A percentile compares a stretch with the other conserved stretches of the same genome.
These are phyloP conservation scores for Aphidius gifuensis DNA, from an alignment of 1,140 invertebrate species.

Conservation along the genomic window DNA sequence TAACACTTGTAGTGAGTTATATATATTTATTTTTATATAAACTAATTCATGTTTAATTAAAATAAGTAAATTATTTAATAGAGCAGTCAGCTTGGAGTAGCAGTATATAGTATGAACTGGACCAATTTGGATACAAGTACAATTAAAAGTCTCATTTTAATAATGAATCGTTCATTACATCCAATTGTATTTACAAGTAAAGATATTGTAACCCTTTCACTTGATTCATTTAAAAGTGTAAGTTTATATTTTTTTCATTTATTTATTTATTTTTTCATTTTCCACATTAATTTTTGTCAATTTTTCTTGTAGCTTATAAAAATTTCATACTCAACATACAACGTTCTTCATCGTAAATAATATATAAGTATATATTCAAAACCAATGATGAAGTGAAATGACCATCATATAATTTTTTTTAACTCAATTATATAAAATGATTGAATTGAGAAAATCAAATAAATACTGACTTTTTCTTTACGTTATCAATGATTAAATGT, in stretches of 20 bases:
- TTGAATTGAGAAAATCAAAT: too few relatives aligned
- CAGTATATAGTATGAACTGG: constrained; percentile 21
- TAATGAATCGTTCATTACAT: constrained; percentile 17
- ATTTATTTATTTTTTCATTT: background rate
- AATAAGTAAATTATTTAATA: background rate
- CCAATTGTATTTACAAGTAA: constrained; percentile 19
- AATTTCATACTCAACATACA: constrained; percentile 10
- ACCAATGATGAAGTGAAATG: too few relatives aligned
- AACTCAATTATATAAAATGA: too few relatives aligned
- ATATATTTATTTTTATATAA: background rate
- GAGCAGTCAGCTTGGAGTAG: constrained; percentile 14
- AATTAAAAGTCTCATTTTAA: constrained; percentile 19
- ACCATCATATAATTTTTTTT: too few relatives aligned
- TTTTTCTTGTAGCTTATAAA: constrained; percentile 16
- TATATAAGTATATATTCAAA: too few relatives aligned
- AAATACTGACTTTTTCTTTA: too few relatives aligned
- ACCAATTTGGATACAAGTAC: constrained; percentile 13
- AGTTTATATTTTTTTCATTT: background rate
- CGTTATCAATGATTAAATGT: too few relatives aligned
- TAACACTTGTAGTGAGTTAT: constrained; percentile 14
- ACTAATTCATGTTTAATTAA: background rate
- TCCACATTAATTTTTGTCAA: background rate
- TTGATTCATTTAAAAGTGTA: constrained; percentile 22
- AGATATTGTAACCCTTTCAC: constrained; percentile 11
- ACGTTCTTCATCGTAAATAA: too few relatives aligned